These are phyloP conservation scores for Melieria crassipennis DNA, from an alignment of 2,888 invertebrate species.

Conservation along the genomic window DNA sequence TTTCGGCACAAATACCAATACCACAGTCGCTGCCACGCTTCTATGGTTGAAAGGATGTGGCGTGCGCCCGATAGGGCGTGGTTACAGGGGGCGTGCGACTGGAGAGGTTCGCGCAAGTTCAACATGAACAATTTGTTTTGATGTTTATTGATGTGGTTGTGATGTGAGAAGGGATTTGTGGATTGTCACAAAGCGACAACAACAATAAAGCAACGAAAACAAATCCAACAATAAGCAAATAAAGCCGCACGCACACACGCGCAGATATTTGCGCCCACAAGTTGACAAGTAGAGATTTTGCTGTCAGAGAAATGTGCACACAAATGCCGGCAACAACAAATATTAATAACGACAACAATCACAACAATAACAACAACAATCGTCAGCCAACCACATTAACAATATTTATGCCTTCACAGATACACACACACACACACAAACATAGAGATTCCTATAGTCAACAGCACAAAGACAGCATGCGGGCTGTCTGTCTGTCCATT, in stretches of 20 bases:
- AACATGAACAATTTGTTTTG: conserved; percentile 7
- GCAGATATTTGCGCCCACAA: background rate
- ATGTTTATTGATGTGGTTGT: conserved; percentile 23
- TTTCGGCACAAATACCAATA: too few relatives aligned
- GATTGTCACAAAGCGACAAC: conserved; percentile 11
- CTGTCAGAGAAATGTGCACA: conserved; percentile 11
- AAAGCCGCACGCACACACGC: background rate
- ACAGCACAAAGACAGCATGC: background rate
- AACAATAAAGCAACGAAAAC: background rate
- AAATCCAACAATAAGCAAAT: background rate
- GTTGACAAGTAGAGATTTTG: conserved; percentile 11
- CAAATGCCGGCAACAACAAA: background rate
- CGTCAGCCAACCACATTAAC: too few relatives aligned
- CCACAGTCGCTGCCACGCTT: too few relatives aligned
- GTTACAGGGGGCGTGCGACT: background rate
- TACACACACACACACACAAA: too few relatives aligned
- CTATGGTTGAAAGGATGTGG: too few relatives aligned
- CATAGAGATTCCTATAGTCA: background rate
- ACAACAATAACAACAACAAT: too few relatives aligned
- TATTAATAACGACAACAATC: background rate
- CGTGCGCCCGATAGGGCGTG: background rate
- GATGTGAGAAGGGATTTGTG: conserved; percentile 11
- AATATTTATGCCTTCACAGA: too few relatives aligned
- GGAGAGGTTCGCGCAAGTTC: background rate
- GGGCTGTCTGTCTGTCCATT: too few relatives aligned